Conservation (phyloP, 2,797 vertebrate species). For the Sebastes flavidus region DNA sequence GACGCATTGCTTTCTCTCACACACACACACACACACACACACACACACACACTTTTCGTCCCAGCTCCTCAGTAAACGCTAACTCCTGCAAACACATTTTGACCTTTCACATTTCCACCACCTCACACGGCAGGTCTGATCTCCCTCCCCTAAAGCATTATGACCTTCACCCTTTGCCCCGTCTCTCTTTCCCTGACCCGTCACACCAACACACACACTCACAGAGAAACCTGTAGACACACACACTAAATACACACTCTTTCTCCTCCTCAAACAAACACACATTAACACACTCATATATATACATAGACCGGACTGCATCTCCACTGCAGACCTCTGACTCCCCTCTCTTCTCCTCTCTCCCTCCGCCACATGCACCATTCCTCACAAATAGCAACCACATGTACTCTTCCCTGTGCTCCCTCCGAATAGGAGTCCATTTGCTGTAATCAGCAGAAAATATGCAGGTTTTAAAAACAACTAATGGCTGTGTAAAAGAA, state of each 20-base stretch:
- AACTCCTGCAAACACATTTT: slow-evolving; percentile 56
- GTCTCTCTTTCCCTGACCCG: slow-evolving; percentile 44
- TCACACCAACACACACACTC: neutral
- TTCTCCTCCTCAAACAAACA: slow-evolving; percentile 26
- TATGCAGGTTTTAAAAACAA: slow-evolving; percentile 87
- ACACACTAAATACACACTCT: neutral
- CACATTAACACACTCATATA: slow-evolving; percentile 21
- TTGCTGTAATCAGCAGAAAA: slow-evolving; percentile 97
- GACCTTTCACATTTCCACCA: slow-evolving; percentile 70
- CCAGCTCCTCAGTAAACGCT: slow-evolving; percentile 13
- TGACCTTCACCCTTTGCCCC: slow-evolving; percentile 69
- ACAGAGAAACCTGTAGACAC: slow-evolving; percentile 5
- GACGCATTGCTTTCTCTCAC: slow-evolving; percentile 10
- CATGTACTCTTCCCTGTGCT: slow-evolving; percentile 85
- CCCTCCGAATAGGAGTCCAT: slow-evolving; percentile 87
- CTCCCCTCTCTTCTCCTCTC: slow-evolving; percentile 74
- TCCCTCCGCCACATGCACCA: slow-evolving; percentile 79
- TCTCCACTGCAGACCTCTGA: slow-evolving; percentile 63
- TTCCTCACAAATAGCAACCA: slow-evolving; percentile 97
- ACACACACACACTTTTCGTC: slow-evolving; percentile 1
- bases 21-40: neutral
- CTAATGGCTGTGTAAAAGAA: slow-evolving; percentile 85
- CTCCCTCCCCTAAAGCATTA: slow-evolving; percentile 69
- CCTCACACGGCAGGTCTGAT: slow-evolving; percentile 51
- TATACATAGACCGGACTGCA: slow-evolving; percentile 41